Percentiles rank a stretch among this genome's conserved stretches.
These are phyloP conservation scores for Macaria liturata DNA, from an alignment of 2,888 invertebrate species.

Conservation along the genomic window DNA sequence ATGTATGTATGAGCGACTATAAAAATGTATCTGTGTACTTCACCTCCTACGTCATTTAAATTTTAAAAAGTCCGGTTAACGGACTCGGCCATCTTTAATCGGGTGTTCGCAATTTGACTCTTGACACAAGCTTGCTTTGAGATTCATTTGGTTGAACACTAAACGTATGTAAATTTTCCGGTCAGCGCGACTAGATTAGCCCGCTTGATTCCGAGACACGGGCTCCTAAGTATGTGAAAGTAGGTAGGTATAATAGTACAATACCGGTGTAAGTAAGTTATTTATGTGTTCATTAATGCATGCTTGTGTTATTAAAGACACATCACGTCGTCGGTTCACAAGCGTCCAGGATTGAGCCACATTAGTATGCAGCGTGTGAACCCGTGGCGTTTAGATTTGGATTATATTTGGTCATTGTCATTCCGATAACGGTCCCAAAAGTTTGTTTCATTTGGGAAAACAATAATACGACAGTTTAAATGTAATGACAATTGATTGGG, in stretches of 20 bases:
- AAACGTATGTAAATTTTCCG: constrained; percentile 6
- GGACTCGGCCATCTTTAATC: constrained; percentile 37
- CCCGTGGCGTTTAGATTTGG: constrained; percentile 78
- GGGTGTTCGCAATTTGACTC: constrained; percentile 1
- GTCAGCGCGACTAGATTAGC: neutral
- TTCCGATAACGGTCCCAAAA: constrained; percentile 65
- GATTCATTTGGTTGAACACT: constrained; percentile 10
- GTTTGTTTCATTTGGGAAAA: constrained; percentile 71
- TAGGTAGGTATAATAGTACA: constrained; percentile 33
- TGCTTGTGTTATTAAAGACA: constrained; percentile 73
- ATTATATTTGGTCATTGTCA: constrained; percentile 79
- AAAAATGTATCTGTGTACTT: constrained; percentile 25
- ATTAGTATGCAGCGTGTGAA: constrained; percentile 76
- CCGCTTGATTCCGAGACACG: constrained; percentile 16
- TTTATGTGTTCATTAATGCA: constrained; percentile 73
- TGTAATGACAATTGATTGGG: constrained; percentile 31
- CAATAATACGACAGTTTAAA: constrained; percentile 67
- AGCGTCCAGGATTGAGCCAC: constrained; percentile 66
- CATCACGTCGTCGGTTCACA: constrained; percentile 81
- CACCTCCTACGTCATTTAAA: constrained; percentile 53
- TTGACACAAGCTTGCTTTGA: constrained; percentile 25
- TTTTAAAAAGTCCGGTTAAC: constrained; percentile 39
- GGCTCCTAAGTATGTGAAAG: constrained; percentile 52
- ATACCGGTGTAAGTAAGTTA: constrained; percentile 49
- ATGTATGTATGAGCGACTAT: constrained; percentile 5